Conservation (phyloP, 1,140 invertebrate species). For the Drosophila kikkawai region DNA sequence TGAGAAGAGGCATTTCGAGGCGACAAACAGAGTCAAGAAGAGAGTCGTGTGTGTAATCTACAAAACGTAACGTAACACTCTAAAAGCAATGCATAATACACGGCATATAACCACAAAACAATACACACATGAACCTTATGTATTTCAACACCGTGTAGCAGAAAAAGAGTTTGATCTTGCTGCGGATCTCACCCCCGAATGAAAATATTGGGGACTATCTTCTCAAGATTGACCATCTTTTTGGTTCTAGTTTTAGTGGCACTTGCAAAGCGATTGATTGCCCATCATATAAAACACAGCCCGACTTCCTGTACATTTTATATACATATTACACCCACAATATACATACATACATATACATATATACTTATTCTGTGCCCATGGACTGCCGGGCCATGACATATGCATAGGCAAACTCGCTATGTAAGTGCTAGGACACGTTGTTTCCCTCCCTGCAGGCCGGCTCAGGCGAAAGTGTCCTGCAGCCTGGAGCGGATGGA, state of each 20-base stretch:
- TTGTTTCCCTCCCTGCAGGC: slow-evolving; percentile 20
- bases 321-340: slow-evolving; percentile 46
- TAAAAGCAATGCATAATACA: slow-evolving; percentile 53
- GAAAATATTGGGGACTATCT: not conserved
- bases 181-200: not conserved
- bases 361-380: slow-evolving; percentile 35
- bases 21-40: slow-evolving; percentile 44
- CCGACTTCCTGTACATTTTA: slow-evolving; percentile 70
- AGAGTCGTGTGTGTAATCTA: slow-evolving; percentile 36
- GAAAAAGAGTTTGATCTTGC: slow-evolving; percentile 47
- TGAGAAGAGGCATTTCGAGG: slow-evolving; percentile 60
- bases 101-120: slow-evolving; percentile 41
- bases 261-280: slow-evolving; percentile 66
- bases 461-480: not conserved
- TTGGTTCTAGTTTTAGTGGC: slow-evolving; percentile 36
- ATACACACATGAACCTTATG: slow-evolving; percentile 27
- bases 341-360: slow-evolving; percentile 22
- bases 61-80: slow-evolving; percentile 32
- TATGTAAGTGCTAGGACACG: slow-evolving; percentile 47
- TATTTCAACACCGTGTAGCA: slow-evolving; percentile 40
- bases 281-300: slow-evolving; percentile 16
- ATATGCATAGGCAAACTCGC: slow-evolving; percentile 49
- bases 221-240: slow-evolving; percentile 36
- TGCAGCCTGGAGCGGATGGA: not conserved
- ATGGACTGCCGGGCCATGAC: slow-evolving; percentile 23